Percentiles rank a stretch among this genome's conserved stretches.
phyloP scores from a whole-genome alignment of 1,140 invertebrate species.

The Bombus haemorrhoidalis region DNA sequence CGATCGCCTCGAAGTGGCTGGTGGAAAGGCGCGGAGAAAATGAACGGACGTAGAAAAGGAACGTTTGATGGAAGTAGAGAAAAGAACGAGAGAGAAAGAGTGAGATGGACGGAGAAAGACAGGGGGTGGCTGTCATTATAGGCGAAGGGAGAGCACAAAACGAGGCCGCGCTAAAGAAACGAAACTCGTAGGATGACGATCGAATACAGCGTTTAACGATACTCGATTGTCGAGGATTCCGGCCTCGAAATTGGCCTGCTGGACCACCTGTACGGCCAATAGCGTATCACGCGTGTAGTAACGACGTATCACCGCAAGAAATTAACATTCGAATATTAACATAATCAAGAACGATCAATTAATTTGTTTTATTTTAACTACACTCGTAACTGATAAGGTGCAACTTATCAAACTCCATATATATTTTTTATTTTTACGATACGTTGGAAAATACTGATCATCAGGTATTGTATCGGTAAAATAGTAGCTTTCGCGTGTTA shows the following conservation, averaged over 20 bases:
- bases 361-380: not conserved
- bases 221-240: conserved; percentile 50
- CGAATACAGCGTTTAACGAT: conserved; percentile 58
- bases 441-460: not conserved
- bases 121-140: conserved; percentile 51
- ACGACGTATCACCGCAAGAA: not conserved
- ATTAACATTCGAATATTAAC: not conserved
- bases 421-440: not conserved
- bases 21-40: conserved; percentile 44
- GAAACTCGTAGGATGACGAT: conserved; percentile 47
- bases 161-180: conserved; percentile 57
- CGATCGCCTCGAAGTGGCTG: conserved; percentile 62
- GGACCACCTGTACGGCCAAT: conserved; percentile 52
- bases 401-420: not conserved
- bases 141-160: conserved; percentile 48
- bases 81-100: too few relatives aligned
- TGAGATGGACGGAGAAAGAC: not conserved
- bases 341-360: too few relatives aligned
- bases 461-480: not conserved
- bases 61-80: not conserved
- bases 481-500: not conserved
- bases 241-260: conserved; percentile 46
- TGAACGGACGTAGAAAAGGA: conserved; percentile 35
- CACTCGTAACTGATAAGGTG: not conserved
- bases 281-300: conserved; percentile 4